These are phyloP conservation scores for Coryphaenoides rupestris DNA, from an alignment of 2,113 vertebrate species.

Conservation along the genomic window DNA sequence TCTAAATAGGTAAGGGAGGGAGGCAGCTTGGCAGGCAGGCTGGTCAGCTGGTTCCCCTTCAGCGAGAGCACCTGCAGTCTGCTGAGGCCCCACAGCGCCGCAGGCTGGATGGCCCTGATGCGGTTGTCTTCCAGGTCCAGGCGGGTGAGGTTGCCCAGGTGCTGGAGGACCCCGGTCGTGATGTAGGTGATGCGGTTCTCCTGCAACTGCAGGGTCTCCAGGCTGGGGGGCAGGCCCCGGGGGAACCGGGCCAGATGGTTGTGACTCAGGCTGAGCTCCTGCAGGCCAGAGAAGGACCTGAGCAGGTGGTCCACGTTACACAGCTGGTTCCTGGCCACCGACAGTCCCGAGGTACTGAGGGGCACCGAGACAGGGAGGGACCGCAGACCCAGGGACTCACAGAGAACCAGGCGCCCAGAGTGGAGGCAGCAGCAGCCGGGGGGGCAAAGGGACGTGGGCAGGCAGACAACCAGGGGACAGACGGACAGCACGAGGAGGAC, in stretches of 20 bases:
- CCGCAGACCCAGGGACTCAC: conserved; percentile 69
- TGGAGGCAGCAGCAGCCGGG: conserved; percentile 70
- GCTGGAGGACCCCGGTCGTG: conserved; percentile 61
- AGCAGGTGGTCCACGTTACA: conserved; percentile 74
- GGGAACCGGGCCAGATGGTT: conserved; percentile 72
- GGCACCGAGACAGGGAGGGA: conserved; percentile 69
- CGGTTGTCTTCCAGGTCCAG: conserved; percentile 73
- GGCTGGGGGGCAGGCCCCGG: conserved; percentile 70
- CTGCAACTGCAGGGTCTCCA: conserved; percentile 71
- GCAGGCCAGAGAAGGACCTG: conserved; percentile 59
- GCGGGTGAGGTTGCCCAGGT: conserved; percentile 69
- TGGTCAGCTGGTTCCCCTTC: conserved; percentile 67
- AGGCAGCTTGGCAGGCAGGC: conserved; percentile 64
- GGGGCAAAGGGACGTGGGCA: conserved; percentile 57
- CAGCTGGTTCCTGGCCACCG: conserved; percentile 71
- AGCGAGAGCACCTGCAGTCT: conserved; percentile 64
- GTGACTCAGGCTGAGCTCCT: conserved; percentile 74
- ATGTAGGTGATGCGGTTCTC: conserved; percentile 77
- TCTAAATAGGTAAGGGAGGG: conserved; percentile 68
- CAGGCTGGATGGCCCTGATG: conserved; percentile 69
- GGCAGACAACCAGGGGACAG: conserved; percentile 40
- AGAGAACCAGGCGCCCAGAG: conserved; percentile 64
- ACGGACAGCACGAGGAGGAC: conserved; percentile 59
- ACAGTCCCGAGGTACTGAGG: conserved; percentile 62
- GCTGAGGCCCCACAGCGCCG: conserved; percentile 57